Evolutionary conservation across 2,888 invertebrate species (phyloP).

Genomic region (Folsomia manolachei): DNA sequence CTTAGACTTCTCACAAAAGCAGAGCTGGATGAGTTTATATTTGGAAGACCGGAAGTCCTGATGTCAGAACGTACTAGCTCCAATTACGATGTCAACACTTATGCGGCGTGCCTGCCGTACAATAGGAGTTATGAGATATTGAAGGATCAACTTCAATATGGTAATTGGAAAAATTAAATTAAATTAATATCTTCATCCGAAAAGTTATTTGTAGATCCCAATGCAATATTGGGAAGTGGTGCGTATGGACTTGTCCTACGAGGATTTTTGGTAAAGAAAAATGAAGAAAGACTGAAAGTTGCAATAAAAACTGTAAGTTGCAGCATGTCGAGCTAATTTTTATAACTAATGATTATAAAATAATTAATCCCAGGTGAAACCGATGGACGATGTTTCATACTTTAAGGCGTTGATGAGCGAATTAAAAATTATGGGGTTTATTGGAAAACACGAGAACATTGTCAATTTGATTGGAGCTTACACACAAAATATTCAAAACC

Average conservation of each 20-base stretch:
- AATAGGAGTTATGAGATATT: no score
- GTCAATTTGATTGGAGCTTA: slow-evolving; percentile 24
- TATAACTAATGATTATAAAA: background rate
- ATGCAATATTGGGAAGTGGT: no score
- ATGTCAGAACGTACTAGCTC: slow-evolving; percentile 18
- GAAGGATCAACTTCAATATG: no score
- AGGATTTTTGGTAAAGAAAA: slow-evolving; percentile 15
- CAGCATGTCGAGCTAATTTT: no score
- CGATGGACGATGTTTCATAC: slow-evolving; percentile 25
- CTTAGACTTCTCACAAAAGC: slow-evolving; percentile 28
- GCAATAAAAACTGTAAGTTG: slow-evolving; percentile 24
- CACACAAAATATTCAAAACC: slow-evolving; percentile 17
- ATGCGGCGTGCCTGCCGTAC: slow-evolving; percentile 34
- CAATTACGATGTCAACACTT: slow-evolving; percentile 33
- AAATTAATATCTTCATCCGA: no score
- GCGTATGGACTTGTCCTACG: slow-evolving; percentile 34
- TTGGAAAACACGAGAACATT: slow-evolving; percentile 23
- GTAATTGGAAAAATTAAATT: no score
- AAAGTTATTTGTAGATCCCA: no score
- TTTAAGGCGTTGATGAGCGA: slow-evolving; percentile 23
- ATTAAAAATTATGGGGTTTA: slow-evolving; percentile 25
- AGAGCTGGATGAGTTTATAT: slow-evolving; percentile 36
- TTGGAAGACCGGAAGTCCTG: slow-evolving; percentile 35
- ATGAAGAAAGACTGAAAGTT: slow-evolving; percentile 11
- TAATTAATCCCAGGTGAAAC: no score